A percentile compares a stretch with the other conserved stretches of the same genome.
Conservation (phyloP, 2,888 invertebrate species). For the Ellobium chinense region DNA sequence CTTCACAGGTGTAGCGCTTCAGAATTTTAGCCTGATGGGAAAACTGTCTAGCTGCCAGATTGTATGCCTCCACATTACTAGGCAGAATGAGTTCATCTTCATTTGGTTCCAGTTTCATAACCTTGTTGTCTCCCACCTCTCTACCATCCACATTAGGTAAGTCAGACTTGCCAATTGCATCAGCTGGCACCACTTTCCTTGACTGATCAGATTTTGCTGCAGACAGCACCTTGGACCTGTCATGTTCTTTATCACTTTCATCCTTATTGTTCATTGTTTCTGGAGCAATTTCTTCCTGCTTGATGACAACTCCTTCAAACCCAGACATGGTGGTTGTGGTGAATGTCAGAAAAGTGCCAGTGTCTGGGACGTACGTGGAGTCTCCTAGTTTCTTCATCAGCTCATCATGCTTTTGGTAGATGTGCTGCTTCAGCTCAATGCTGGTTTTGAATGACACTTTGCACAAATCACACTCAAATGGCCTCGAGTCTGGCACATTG, state of each 20-base stretch:
- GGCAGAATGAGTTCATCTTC: neutral
- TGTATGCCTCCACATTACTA: slow-evolving; percentile 47
- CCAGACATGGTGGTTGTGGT: neutral
- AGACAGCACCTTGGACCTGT: neutral
- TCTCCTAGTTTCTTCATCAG: slow-evolving; percentile 27
- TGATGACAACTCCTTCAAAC: neutral
- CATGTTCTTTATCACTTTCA: neutral
- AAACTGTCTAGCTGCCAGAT: slow-evolving; percentile 41
- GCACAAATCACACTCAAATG: slow-evolving; percentile 52
- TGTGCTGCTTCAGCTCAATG: slow-evolving; percentile 50
- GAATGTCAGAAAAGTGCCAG: neutral
- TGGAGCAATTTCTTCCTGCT: neutral
- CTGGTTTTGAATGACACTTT: slow-evolving; percentile 38
- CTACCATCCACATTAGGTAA: neutral
- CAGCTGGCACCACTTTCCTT: too few relatives aligned
- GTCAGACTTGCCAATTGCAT: too few relatives aligned
- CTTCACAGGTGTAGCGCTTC: slow-evolving; percentile 50
- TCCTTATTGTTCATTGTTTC: neutral
- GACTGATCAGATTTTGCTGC: neutral
- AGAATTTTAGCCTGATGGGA: slow-evolving; percentile 39
- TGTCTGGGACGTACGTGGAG: neutral
- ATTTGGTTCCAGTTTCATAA: too few relatives aligned
- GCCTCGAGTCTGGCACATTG: slow-evolving; percentile 36
- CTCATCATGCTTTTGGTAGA: slow-evolving; percentile 46
- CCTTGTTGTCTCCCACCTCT: too few relatives aligned